Conservation (phyloP, 2,113 vertebrate genomes). For the Picathartes gymnocephalus region DNA sequence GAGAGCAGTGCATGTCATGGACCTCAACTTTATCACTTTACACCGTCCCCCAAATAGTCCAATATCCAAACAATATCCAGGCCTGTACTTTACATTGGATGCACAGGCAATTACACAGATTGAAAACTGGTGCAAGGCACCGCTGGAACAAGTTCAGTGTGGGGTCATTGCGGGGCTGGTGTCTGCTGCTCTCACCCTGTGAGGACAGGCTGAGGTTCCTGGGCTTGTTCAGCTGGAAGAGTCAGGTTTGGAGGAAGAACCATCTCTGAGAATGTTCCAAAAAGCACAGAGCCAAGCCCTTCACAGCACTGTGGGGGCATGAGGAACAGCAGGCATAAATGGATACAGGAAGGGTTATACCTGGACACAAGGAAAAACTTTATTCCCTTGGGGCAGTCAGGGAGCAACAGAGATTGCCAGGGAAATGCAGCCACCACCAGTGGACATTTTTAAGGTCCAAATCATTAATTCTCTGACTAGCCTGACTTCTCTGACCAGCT, state of each 20-base stretch:
- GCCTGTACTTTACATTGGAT: fast-evolving
- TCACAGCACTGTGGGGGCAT: background rate
- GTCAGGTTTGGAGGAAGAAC: background rate
- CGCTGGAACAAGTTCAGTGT: background rate
- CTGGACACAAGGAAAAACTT: fast-evolving
- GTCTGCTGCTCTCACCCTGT: background rate
- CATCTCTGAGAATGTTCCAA: too few species aligned
- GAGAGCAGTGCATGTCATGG: fast-evolving
- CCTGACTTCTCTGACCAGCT: background rate
- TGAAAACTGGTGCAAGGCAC: background rate
- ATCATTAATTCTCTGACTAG: background rate
- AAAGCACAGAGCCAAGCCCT: background rate
- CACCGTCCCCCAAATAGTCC: too few species aligned
- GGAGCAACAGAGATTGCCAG: background rate
- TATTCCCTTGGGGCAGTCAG: too few species aligned
- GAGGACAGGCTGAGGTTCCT: background rate
- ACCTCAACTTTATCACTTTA: background rate
- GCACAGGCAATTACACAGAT: fast-evolving
- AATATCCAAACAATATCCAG: background rate
- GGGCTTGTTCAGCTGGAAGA: background rate
- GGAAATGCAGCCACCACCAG: background rate
- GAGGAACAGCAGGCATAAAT: background rate
- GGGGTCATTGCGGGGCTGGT: background rate
- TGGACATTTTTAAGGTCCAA: background rate
- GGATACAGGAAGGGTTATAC: background rate